These are phyloP conservation scores for Herpetotheres cachinnans DNA, from an alignment of 2,113 vertebrate species.

Conservation along the genomic window DNA sequence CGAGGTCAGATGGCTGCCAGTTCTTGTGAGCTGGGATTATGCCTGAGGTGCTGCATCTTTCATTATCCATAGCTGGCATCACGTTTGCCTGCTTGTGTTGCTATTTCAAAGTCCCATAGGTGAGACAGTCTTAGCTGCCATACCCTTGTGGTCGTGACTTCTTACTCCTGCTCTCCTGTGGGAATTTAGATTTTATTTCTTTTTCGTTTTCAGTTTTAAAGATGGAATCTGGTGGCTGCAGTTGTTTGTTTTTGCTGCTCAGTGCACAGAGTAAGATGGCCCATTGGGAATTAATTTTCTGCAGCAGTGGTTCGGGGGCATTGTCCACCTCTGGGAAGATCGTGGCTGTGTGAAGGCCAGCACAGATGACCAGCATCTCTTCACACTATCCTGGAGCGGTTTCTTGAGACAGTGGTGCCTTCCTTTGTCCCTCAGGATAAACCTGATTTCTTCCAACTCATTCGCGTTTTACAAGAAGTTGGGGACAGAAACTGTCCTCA, in stretches of 20 bases:
- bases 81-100: not conserved
- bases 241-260: not conserved
- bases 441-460: not conserved
- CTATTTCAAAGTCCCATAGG: not conserved
- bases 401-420: not conserved
- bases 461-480: not conserved
- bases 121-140: not conserved
- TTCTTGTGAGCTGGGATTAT: not conserved
- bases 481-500: not conserved
- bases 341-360: rapidly evolving
- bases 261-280: not conserved
- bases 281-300: not conserved
- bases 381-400: not conserved
- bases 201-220: not conserved
- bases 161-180: not conserved
- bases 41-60: not conserved
- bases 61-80: not conserved
- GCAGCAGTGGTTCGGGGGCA: not conserved
- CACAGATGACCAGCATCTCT: not conserved
- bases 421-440: not conserved
- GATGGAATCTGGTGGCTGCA: not conserved
- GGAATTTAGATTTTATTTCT: not conserved
- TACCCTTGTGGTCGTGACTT: not conserved
- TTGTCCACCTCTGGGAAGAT: not conserved
- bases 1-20: not conserved